A percentile compares a stretch with the other conserved stretches of the same genome.
Evolutionary conservation across 2,888 invertebrate genomes (phyloP).

Genomic region (Melinaea menophilus): DNA sequence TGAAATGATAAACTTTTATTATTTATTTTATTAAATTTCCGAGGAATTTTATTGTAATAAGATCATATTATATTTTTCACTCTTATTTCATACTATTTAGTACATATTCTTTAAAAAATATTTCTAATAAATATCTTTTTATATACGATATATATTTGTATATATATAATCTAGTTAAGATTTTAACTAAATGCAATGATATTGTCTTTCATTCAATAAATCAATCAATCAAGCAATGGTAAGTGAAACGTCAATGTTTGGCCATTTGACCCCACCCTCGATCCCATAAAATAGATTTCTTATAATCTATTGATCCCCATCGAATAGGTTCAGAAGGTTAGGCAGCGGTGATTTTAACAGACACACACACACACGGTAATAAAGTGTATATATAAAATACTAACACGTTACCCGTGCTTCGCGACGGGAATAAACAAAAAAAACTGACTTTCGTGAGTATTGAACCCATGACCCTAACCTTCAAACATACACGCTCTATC

Average conservation of each 20-base stretch:
- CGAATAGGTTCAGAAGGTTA: slow-evolving; percentile 10
- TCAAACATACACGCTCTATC: too few relatives aligned
- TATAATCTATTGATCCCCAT: slow-evolving; percentile 14
- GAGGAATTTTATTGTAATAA: too few relatives aligned
- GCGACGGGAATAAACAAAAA: too few relatives aligned
- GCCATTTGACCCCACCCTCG: background rate
- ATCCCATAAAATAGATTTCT: slow-evolving; percentile 12
- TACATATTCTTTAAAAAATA: background rate
- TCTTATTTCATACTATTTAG: background rate
- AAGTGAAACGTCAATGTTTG: background rate
- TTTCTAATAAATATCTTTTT: too few relatives aligned
- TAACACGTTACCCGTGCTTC: too few relatives aligned
- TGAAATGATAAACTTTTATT: too few relatives aligned
- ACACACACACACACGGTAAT: background rate
- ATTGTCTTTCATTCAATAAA: background rate
- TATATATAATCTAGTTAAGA: too few relatives aligned
- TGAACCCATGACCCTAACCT: too few relatives aligned
- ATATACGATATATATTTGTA: too few relatives aligned
- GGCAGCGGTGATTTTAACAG: background rate
- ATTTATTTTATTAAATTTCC: too few relatives aligned
- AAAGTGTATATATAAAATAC: background rate
- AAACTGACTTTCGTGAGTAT: too few relatives aligned
- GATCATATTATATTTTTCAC: too few relatives aligned
- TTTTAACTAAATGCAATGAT: background rate
- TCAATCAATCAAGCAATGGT: background rate